Evolutionary conservation across 2,113 vertebrate genomes (phyloP).

Genomic region (Oreochromis aureus): DNA sequence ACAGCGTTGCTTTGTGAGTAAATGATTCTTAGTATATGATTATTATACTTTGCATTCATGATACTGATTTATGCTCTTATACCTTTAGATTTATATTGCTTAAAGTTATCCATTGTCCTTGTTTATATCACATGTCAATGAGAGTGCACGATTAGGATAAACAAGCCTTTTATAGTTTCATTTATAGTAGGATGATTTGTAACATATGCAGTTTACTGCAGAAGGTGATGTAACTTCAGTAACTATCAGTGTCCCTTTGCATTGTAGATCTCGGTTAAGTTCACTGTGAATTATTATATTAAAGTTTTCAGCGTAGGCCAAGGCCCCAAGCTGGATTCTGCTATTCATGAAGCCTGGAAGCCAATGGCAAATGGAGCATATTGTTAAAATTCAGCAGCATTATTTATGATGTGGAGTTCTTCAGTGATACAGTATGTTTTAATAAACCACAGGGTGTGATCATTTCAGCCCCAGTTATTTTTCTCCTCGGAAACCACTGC

Average conservation of each 20-base stretch:
- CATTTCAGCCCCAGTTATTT: constrained; percentile 18
- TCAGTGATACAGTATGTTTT: constrained; percentile 15
- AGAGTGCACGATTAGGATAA: background rate
- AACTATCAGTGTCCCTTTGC: background rate
- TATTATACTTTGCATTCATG: background rate
- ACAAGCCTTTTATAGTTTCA: background rate
- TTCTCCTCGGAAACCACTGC: constrained; percentile 5
- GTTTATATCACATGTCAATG: background rate
- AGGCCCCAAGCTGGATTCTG: background rate
- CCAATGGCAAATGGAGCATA: constrained; percentile 26
- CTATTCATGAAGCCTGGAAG: constrained; percentile 22
- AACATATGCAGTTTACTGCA: background rate
- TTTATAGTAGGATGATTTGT: background rate
- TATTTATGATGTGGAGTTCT: constrained; percentile 42
- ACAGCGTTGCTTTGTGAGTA: background rate
- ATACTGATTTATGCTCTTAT: background rate
- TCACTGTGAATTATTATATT: constrained; percentile 23
- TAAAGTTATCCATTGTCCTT: background rate
- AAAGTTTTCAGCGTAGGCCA: constrained; percentile 19
- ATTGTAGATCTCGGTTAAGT: constrained; percentile 29
- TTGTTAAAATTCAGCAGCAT: constrained; percentile 35
- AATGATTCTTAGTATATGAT: background rate
- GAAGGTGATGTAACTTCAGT: background rate
- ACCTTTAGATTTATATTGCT: background rate
- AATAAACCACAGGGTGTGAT: constrained; percentile 28